phyloP scores from a whole-genome alignment of 2,113 vertebrate species.

The Chionomys nivalis region DNA sequence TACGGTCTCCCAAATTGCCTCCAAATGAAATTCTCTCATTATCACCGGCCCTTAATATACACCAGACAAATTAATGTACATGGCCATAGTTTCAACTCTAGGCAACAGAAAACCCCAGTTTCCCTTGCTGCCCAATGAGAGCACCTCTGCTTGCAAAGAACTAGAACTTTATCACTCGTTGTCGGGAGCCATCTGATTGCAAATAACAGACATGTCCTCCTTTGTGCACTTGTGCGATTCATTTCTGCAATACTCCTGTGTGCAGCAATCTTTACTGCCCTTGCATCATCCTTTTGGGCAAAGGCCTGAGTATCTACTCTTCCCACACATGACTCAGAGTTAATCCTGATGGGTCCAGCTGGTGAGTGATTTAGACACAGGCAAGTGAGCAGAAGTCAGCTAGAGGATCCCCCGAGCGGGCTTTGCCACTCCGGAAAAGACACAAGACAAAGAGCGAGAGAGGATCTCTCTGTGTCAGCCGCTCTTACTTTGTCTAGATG shows the following conservation, averaged over 20 bases:
- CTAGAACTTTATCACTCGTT: background rate
- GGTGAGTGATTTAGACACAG: background rate
- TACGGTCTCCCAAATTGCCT: background rate
- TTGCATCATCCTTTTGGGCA: background rate
- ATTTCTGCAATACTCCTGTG: background rate
- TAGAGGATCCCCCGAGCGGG: background rate
- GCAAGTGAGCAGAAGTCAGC: conserved; percentile 16
- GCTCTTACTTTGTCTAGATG: background rate
- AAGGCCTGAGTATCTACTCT: background rate
- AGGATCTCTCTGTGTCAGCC: background rate
- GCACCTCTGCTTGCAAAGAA: background rate
- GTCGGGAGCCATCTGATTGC: background rate
- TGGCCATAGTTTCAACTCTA: background rate
- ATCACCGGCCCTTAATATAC: background rate
- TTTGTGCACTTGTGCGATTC: background rate
- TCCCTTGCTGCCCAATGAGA: background rate
- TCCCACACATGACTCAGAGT: background rate
- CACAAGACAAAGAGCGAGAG: background rate
- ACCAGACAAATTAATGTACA: conserved; percentile 36
- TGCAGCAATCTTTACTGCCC: background rate
- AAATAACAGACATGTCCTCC: background rate
- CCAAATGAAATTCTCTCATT: conserved; percentile 1
- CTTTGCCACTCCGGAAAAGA: background rate
- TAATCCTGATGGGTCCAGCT: background rate
- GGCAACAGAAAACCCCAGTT: background rate